Percentiles rank a stretch among this genome's conserved stretches.
phyloP scores from a whole-genome alignment of 2,888 invertebrate species.

The Julus scanicus region DNA sequence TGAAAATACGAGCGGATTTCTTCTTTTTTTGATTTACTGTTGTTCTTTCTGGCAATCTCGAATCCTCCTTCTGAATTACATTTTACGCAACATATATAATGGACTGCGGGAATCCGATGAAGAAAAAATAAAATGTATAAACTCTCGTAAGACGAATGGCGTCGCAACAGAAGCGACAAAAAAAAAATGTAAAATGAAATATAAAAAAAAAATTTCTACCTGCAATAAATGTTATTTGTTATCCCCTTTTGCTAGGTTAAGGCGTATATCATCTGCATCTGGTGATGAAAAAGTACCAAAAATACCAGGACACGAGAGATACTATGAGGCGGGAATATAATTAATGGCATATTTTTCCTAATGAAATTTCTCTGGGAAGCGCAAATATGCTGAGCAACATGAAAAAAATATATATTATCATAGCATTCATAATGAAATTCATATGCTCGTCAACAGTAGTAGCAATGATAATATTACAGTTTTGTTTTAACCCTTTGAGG shows the following conservation, averaged over 20 bases:
- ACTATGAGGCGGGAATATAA: not conserved
- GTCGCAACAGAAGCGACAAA: not conserved
- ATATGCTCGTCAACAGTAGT: no score
- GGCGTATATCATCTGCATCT: not conserved
- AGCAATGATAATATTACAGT: no score
- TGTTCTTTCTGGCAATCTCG: conserved; percentile 10
- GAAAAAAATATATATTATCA: not conserved
- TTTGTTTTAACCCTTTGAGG: no score
- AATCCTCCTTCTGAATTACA: not conserved
- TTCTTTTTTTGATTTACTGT: not conserved
- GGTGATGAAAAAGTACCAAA: not conserved
- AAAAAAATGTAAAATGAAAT: conserved; percentile 10
- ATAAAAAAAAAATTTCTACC: not conserved
- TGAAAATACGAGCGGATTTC: not conserved
- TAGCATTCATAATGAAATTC: conserved; percentile 6
- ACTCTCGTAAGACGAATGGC: not conserved
- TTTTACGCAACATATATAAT: conserved; percentile 10
- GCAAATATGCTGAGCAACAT: not conserved
- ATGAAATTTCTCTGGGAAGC: conserved; percentile 2
- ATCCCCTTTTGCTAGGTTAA: not conserved
- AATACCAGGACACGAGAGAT: not conserved
- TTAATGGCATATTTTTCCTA: conserved; percentile 11
- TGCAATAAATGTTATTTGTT: conserved; percentile 2
- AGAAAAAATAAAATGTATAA: not conserved
- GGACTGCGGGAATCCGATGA: conserved; percentile 19